phyloP scores from a whole-genome alignment of 1,140 invertebrate genomes.

The Medauroidea extradentata region DNA sequence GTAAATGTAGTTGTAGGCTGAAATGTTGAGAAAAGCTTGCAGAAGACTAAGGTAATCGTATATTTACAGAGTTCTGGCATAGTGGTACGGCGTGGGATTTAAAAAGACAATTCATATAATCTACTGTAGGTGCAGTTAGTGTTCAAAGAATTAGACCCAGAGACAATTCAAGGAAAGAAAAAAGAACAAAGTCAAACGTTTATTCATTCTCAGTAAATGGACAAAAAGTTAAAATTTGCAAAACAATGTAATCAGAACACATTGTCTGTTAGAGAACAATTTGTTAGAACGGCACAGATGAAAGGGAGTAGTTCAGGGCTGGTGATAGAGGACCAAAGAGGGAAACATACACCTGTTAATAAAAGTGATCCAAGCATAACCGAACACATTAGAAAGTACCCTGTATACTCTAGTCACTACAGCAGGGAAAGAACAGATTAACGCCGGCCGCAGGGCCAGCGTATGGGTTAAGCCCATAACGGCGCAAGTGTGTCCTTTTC shows the following conservation, averaged over 20 bases:
- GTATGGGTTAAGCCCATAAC: too few relatives aligned
- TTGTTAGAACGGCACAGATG: background rate
- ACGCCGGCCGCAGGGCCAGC: too few relatives aligned
- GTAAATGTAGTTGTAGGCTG: constrained; percentile 2
- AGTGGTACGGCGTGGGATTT: background rate
- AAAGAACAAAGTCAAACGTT: background rate
- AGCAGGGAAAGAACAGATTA: too few relatives aligned
- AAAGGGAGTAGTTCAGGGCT: constrained; percentile 10
- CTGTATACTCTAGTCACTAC: too few relatives aligned
- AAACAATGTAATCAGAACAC: constrained; percentile 14
- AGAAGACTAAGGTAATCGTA: background rate
- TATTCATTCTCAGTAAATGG: too few relatives aligned
- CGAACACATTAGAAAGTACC: constrained; percentile 12
- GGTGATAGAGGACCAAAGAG: constrained; percentile 10
- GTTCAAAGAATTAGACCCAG: background rate
- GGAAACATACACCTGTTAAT: constrained; percentile 10
- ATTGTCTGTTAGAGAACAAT: constrained; percentile 4
- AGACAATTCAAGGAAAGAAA: constrained; percentile 9
- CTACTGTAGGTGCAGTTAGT: background rate
- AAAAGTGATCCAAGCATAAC: constrained; percentile 9
- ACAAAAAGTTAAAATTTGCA: background rate
- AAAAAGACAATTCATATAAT: background rate
- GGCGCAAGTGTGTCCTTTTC: too few relatives aligned
- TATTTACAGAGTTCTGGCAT: constrained; percentile 8
- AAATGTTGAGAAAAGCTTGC: constrained; percentile 7